Base-by-base conservation (phyloP, 2,797 vertebrate genomes). In the Sebastolobus alascanus region DNA sequence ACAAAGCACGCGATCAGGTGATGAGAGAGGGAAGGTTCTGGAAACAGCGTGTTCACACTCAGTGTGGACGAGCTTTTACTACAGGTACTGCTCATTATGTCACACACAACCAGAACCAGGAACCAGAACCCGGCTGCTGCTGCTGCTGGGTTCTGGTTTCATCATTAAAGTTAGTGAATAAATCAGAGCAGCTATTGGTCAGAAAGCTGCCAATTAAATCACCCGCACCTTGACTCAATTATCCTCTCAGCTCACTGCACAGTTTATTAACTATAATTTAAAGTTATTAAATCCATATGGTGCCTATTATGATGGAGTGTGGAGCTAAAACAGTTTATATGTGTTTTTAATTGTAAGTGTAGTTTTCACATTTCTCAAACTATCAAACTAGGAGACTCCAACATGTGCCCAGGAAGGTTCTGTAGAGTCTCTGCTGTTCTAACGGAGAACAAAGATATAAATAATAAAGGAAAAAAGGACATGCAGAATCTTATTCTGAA, bases 1-100 rank as follows among this genome's bases (percentile, higher is more conserved):
- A 52, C 18, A 25, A 54, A 78, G 8, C 46, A 50, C 27, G 18
- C 25, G 65, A 37, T 73, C 85, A 88, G 87, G 84, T 87, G 84
- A 69, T 56, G 80, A 52, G 67, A 56, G 20, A 29, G 46, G 91
- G n/a, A 88, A 77, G 1, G 4, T 91, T 94, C 93, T 91, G 84
- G 93, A 92, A 92, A 33, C 65, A 2, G 22, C 3, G 27, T 8
- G 66, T 5, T 2, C 27, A 8, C 25, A 1, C 50, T 33, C 31
- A 6, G 31, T 33, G 31, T 33, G 31, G 31, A 33, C 6, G 31
- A 33, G 31, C 31, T 6, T 6, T 7, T 33, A 33, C 31, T 33
- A 33, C 31, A 33, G 6, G 6, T 33, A 33, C 31, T 33, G n/a
- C n/a, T n/a, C n/a, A n/a, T n/a, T n/a, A n/a, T n/a, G n/a, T n/a